Conservation (phyloP, 2,113 vertebrate species). For the Noctilio leporinus region DNA sequence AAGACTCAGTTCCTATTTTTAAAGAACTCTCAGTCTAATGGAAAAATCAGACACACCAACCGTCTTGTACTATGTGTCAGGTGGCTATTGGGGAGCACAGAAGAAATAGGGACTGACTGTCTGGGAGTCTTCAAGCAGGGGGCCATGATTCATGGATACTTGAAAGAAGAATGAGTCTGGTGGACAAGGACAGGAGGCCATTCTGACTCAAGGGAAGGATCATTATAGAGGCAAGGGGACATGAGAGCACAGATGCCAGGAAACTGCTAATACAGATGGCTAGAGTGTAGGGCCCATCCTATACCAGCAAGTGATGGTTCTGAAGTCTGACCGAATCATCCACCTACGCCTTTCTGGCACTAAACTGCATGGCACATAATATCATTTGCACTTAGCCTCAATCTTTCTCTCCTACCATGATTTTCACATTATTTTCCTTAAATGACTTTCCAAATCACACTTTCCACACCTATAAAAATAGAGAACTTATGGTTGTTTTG, state of each 20-base stretch:
- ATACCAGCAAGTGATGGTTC: background rate
- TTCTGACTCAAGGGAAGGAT: background rate
- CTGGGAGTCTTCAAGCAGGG: background rate
- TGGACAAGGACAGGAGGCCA: background rate
- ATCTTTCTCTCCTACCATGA: background rate
- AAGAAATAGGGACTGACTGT: background rate
- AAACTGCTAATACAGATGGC: too few species aligned
- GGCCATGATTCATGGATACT: background rate
- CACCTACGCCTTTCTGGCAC: background rate
- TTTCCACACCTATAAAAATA: background rate
- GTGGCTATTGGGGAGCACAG: background rate
- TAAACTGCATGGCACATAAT: background rate
- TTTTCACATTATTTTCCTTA: background rate
- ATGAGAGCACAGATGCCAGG: fast-evolving
- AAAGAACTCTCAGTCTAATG: background rate
- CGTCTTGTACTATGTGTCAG: background rate
- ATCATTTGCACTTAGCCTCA: background rate
- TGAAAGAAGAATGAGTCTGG: background rate
- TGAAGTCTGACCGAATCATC: background rate
- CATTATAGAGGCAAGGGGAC: background rate
- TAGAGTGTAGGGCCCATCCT: background rate
- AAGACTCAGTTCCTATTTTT: background rate
- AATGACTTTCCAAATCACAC: background rate
- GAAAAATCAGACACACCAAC: background rate
- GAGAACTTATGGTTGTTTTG: background rate